These are phyloP conservation scores for Ormyrus pomaceus DNA, from an alignment of 2,888 invertebrate genomes.

Conservation along the genomic window DNA sequence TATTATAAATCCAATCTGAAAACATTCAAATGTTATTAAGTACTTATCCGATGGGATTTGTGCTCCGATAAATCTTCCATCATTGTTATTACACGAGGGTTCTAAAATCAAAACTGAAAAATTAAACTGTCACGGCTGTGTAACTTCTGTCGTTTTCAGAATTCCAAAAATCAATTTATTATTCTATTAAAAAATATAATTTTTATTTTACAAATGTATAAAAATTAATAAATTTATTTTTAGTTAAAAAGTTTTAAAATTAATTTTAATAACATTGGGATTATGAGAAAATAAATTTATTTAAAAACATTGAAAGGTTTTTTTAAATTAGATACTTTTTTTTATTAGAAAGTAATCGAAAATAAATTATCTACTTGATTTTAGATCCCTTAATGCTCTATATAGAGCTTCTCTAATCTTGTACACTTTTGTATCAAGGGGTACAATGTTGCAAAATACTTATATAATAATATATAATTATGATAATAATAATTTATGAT, in stretches of 20 bases:
- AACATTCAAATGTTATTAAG: conserved; percentile 59
- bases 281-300: too few species aligned
- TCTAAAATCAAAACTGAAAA: conserved; percentile 63
- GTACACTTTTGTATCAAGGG: conserved; percentile 43
- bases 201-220: too few species aligned
- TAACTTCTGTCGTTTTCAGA: background rate
- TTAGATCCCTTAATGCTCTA: conserved; percentile 55
- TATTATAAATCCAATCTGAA: conserved; percentile 40
- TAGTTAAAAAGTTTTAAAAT: background rate
- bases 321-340: too few species aligned
- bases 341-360: too few species aligned
- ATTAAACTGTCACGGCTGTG: conserved; percentile 50
- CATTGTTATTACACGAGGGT: conserved; percentile 63
- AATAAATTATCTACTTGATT: conserved; percentile 41
- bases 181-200: too few species aligned
- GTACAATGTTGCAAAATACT: conserved; percentile 53
- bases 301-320: too few species aligned
- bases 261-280: background rate
- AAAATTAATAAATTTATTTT: too few species aligned
- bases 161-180: too few species aligned
- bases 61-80: conserved; percentile 62
- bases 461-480: conserved; percentile 42
- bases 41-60: conserved; percentile 63
- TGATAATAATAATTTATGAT: conserved; percentile 51
- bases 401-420: conserved; percentile 54